Conservation (phyloP, 1,140 invertebrate species). For the Hylaeus anthracinus region DNA sequence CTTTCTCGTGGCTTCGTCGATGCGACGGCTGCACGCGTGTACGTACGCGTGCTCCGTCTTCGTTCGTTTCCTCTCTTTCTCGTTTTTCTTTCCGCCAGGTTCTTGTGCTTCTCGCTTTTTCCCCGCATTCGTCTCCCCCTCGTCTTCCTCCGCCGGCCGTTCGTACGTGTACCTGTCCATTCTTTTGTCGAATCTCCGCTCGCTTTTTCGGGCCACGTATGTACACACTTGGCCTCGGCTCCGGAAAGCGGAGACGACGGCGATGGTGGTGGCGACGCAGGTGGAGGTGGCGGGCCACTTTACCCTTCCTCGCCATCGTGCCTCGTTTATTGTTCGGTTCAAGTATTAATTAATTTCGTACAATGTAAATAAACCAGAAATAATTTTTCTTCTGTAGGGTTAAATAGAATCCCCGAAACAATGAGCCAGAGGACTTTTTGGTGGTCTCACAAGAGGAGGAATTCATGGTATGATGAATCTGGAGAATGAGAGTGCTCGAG, state of each 20-base stretch:
- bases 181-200: constrained; percentile 70
- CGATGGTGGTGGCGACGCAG: background rate
- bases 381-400: no score
- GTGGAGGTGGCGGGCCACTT: constrained; percentile 7
- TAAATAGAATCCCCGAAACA: no score
- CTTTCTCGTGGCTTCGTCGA: constrained; percentile 44
- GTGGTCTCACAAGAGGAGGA: no score
- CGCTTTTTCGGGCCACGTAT: constrained; percentile 48
- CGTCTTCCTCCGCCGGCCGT: background rate
- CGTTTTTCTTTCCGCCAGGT: constrained; percentile 34
- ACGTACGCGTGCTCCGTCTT: constrained; percentile 51
- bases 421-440: no score
- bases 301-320: no score
- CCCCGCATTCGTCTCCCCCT: constrained; percentile 30
- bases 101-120: constrained; percentile 34
- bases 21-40: constrained; percentile 30
- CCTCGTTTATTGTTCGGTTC: no score
- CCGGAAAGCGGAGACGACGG: constrained; percentile 38
- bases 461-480: no score
- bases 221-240: constrained; percentile 1
- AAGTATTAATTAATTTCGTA: no score
- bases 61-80: constrained; percentile 22
- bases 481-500: no score
- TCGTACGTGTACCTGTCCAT: constrained; percentile 62
- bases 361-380: no score